phyloP scores from a whole-genome alignment of 2,113 vertebrate genomes.

The Platysternon megacephalum region DNA sequence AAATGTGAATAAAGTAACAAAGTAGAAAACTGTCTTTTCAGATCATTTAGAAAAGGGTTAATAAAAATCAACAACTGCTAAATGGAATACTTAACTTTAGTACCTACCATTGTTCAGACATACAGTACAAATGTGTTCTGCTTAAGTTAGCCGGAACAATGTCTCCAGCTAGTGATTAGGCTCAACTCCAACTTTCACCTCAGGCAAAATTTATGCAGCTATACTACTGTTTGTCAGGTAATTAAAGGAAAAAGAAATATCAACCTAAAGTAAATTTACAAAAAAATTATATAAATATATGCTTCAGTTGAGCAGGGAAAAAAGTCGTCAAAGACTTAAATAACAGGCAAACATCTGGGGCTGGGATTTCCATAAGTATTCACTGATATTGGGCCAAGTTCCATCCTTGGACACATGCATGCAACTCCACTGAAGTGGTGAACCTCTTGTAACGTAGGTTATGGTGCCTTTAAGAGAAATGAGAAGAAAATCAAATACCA shows the following conservation, averaged over 20 bases:
- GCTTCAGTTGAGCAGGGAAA: conserved; percentile 4
- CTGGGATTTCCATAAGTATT: conserved; percentile 10
- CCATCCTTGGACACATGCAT: not conserved
- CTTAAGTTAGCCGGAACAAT: conserved; percentile 81
- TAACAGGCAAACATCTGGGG: conserved; percentile 15
- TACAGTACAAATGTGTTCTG: conserved; percentile 76
- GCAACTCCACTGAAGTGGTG: not conserved
- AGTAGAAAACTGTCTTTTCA: conserved; percentile 35
- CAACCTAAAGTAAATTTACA: conserved; percentile 56
- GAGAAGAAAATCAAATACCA: accelerated
- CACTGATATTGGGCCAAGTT: not conserved
- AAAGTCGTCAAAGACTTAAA: conserved; percentile 11
- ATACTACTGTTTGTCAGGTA: conserved; percentile 73
- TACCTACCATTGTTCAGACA: conserved; percentile 73
- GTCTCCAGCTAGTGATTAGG: conserved; percentile 79
- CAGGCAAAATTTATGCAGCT: conserved; percentile 76
- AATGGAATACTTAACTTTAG: conserved; percentile 68
- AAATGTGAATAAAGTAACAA: conserved; percentile 36
- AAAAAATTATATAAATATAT: conserved; percentile 58
- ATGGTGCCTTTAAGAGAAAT: not conserved
- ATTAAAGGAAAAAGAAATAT: conserved; percentile 72
- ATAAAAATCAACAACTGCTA: conserved; percentile 67
- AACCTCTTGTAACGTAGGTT: not conserved
- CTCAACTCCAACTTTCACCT: conserved; percentile 76
- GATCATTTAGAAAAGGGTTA: conserved; percentile 68